Conservation (phyloP, 2,797 vertebrate genomes). For the Antennarius maculatus region DNA sequence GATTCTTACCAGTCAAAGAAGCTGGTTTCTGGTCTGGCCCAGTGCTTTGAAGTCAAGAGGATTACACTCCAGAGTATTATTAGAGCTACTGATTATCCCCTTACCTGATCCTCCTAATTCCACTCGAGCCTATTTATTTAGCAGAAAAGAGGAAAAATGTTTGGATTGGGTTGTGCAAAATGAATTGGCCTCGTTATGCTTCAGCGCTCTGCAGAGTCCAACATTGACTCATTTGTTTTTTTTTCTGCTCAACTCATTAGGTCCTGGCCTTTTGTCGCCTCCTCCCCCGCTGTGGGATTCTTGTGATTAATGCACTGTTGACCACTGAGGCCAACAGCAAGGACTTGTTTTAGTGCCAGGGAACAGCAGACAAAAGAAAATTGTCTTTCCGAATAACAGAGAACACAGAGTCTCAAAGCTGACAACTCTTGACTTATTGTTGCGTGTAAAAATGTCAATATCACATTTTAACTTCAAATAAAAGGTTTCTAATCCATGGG, state of each 20-base stretch:
- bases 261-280: slow-evolving; percentile 67
- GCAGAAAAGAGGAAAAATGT: slow-evolving; percentile 66
- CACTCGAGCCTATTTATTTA: slow-evolving; percentile 69
- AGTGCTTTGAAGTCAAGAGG: slow-evolving; percentile 82
- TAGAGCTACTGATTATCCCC: slow-evolving; percentile 86
- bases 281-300: slow-evolving; percentile 61
- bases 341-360: slow-evolving; percentile 72
- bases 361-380: slow-evolving; percentile 74
- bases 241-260: slow-evolving; percentile 72
- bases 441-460: slow-evolving; percentile 42
- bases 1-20: slow-evolving; percentile 57
- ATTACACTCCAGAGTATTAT: slow-evolving; percentile 88
- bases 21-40: slow-evolving; percentile 61
- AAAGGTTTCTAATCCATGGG: slow-evolving; percentile 32
- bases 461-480: slow-evolving; percentile 47
- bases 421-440: slow-evolving; percentile 37
- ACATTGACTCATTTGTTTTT: slow-evolving; percentile 46
- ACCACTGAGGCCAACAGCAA: slow-evolving; percentile 64
- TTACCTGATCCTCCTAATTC: slow-evolving; percentile 78
- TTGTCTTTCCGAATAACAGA: slow-evolving; percentile 64
- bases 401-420: slow-evolving; percentile 40
- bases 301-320: slow-evolving; percentile 77
- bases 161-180: slow-evolving; percentile 58
- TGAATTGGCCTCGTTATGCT: slow-evolving; percentile 50
- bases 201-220: slow-evolving; percentile 44